Evolutionary conservation across 1,140 invertebrate genomes (phyloP), one percentile per base, ranked within the genome.

Genomic region (Arion vulgaris): DNA sequence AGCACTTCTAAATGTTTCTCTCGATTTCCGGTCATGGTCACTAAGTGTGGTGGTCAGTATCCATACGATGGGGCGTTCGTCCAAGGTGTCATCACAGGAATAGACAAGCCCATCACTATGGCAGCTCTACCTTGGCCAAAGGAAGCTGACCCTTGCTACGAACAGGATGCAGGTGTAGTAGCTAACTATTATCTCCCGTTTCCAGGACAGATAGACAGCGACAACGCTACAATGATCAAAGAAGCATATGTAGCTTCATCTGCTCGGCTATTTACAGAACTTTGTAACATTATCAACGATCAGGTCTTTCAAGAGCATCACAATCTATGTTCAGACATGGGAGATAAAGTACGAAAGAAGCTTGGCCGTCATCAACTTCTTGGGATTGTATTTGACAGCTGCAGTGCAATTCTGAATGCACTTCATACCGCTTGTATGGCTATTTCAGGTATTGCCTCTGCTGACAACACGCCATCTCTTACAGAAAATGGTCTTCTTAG

Each of bases 131-230:
- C 84, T 19, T 85, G 84, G 84, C 82, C 51, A n/a, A 80, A 79
- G 34, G 82, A 85, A 71, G 32, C 45, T 26, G 82, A 85, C 74
- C 66, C 66, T 11, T 85, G 84, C 69, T 85, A 81, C 66, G 78
- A 39, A 34, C 51, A 69, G 17, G 77, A 83, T 23, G 68, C 79
- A 34, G 39, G 66, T 36, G 53, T 51, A 15, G 69, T 38, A 1
- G 57, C 82, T 51, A 85, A 85, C 41, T 85, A 83, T 72, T 85
- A 79, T 80, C 82, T 85, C 36, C 84, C 84, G 0, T 73, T 85
- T 0, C 84, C 84, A 19, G 82, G 81, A 0, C 28, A 78, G 38
- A 51, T 83, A 2, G 74, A 83, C 53, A 74, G 49, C 71, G 80
- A 81, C n/a, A 81, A 81, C 28, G 71, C 69, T 15, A 80, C 78